Evolutionary conservation across 2,888 invertebrate species (phyloP).

Genomic region (Tipula lateralis): DNA sequence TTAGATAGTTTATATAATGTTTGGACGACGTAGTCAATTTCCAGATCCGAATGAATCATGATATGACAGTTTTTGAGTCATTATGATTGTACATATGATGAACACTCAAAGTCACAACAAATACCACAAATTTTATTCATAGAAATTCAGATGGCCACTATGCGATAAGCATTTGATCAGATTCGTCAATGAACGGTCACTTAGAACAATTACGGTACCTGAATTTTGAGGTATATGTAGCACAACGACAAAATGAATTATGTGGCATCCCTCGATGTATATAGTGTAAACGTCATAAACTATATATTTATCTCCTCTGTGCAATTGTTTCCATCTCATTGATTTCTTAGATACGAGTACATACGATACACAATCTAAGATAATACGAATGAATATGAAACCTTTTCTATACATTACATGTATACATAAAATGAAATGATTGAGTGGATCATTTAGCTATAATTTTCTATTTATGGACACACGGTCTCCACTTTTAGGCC

Average conservation of each 20-base stretch:
- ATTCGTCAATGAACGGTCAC: neutral
- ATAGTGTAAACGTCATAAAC: neutral
- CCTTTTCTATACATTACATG: neutral
- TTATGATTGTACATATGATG: too few relatives aligned
- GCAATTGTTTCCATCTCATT: neutral
- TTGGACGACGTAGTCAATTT: too few relatives aligned
- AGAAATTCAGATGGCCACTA: too few relatives aligned
- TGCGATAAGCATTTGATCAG: neutral
- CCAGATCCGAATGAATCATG: too few relatives aligned
- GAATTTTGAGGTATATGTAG: neutral
- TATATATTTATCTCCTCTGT: neutral
- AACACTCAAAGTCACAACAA: too few relatives aligned
- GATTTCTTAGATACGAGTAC: neutral
- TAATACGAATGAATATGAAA: neutral
- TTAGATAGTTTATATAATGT: too few relatives aligned
- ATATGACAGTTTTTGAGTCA: too few relatives aligned
- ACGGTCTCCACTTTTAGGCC: too few relatives aligned
- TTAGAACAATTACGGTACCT: neutral
- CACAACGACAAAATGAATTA: neutral
- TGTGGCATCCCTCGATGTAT: neutral
- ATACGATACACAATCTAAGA: neutral
- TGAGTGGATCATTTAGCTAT: conserved; percentile 1
- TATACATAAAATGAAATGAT: neutral
- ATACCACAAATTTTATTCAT: too few relatives aligned
- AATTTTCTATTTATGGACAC: neutral